Evolutionary conservation across 2,888 invertebrate species (phyloP).

Genomic region (Drosophila pseudotakahashii): DNA sequence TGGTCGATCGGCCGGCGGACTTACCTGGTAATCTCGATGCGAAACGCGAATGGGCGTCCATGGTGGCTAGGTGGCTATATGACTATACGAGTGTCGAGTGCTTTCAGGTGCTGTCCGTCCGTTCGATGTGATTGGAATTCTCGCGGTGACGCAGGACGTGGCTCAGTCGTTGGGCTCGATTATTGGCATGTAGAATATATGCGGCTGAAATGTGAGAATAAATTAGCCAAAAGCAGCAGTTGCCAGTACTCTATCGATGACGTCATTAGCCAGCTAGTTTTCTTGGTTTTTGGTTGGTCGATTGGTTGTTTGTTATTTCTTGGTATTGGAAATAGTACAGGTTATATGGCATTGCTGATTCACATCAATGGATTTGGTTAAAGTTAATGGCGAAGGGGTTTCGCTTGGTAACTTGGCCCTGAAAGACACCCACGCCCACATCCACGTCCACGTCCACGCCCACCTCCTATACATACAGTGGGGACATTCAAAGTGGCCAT

Average conservation of each 20-base stretch:
- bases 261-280: constrained; percentile 50
- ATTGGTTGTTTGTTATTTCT: constrained; percentile 7
- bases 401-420: constrained; percentile 24
- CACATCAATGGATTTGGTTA: constrained; percentile 42
- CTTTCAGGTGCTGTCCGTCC: constrained; percentile 11
- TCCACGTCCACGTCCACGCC: constrained; percentile 59
- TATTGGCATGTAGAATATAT: constrained; percentile 53
- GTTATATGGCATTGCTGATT: constrained; percentile 51
- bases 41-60: constrained; percentile 71
- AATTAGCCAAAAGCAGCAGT: constrained; percentile 57
- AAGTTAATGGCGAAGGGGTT: constrained; percentile 34
- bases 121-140: constrained; percentile 35
- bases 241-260: constrained; percentile 32
- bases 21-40: constrained; percentile 71
- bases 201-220: constrained; percentile 58
- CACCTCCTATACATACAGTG: constrained; percentile 30
- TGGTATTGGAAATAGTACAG: constrained; percentile 18
- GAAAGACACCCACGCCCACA: constrained; percentile 57
- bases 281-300: constrained; percentile 47
- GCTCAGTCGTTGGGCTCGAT: constrained; percentile 41
- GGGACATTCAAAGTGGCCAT: constrained; percentile 10
- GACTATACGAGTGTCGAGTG: not conserved
- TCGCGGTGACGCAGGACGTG: constrained; percentile 43
- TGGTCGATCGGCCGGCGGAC: constrained; percentile 42
- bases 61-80: constrained; percentile 31